phyloP scores from a whole-genome alignment of 2,888 invertebrate genomes.

The Tigriopus californicus region DNA sequence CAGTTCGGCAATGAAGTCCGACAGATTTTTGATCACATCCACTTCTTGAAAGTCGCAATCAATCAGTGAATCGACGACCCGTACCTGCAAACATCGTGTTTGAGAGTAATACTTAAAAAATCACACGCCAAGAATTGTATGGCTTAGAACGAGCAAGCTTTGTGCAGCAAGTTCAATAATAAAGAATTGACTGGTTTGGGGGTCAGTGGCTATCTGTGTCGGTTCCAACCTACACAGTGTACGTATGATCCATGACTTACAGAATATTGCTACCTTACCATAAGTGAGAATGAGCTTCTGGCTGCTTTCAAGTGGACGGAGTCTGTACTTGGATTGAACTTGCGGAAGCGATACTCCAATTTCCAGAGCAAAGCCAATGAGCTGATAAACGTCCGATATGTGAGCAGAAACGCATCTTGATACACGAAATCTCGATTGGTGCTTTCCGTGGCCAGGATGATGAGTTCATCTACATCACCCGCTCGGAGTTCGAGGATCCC shows the following conservation, averaged over 20 bases:
- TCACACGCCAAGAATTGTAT: not conserved
- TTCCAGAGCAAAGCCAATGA: constrained; percentile 69
- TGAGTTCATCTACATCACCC: constrained; percentile 76
- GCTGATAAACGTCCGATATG: constrained; percentile 84
- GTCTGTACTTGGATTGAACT: constrained; percentile 45
- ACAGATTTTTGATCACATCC: constrained; percentile 55
- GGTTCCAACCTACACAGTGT: not conserved
- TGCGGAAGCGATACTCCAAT: constrained; percentile 55
- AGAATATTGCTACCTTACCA: not conserved
- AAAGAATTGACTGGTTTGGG: too few relatives aligned
- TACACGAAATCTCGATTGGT: constrained; percentile 75
- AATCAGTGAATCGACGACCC: constrained; percentile 87
- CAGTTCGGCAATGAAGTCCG: constrained; percentile 82
- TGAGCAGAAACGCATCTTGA: constrained; percentile 94
- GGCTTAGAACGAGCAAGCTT: too few relatives aligned
- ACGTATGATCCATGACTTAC: not conserved
- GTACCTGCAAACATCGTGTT: constrained; percentile 32
- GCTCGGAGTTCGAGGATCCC: constrained; percentile 43
- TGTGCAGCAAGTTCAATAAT: too few relatives aligned
- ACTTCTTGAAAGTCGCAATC: constrained; percentile 23
- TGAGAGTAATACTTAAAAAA: not conserved
- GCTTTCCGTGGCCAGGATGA: constrained; percentile 86
- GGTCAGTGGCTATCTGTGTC: too few relatives aligned
- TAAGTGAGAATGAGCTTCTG: constrained; percentile 40
- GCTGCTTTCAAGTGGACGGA: constrained; percentile 46